A percentile compares a stretch with the other conserved stretches of the same genome.
Conservation (phyloP, 1,140 invertebrate species). For the Helicoverpa armigera region DNA sequence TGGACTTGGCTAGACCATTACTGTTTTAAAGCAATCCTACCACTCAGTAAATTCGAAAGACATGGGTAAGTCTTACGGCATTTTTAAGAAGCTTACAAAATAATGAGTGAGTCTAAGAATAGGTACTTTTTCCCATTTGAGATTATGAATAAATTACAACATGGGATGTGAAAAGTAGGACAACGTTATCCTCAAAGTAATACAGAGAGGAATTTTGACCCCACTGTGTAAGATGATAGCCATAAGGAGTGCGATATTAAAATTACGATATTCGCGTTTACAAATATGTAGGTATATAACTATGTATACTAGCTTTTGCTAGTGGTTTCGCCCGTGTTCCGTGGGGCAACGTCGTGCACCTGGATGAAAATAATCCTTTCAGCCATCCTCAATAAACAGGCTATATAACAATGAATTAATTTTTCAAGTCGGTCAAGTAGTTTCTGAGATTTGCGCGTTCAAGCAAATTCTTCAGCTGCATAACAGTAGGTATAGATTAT, state of each 20-base stretch:
- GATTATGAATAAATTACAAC: slow-evolving; percentile 38
- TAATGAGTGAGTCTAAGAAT: background rate
- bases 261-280: too few relatives aligned
- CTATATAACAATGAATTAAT: slow-evolving; percentile 48
- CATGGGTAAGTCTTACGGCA: slow-evolving; percentile 15
- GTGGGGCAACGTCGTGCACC: too few relatives aligned
- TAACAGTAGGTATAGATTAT: too few relatives aligned
- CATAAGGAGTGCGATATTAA: too few relatives aligned
- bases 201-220: too few relatives aligned
- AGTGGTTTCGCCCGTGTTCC: too few relatives aligned
- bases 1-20: background rate
- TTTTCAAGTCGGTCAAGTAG: slow-evolving; percentile 54
- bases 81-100: slow-evolving; percentile 45
- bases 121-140: slow-evolving; percentile 9
- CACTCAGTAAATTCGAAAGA: background rate
- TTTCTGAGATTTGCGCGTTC: background rate
- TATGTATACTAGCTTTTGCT: too few relatives aligned
- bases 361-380: too few relatives aligned
- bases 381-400: slow-evolving; percentile 26
- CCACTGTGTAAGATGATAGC: too few relatives aligned
- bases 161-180: background rate
- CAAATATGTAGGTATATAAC: too few relatives aligned
- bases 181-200: too few relatives aligned
- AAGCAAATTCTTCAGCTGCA: too few relatives aligned
- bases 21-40: background rate